These are phyloP conservation scores for Triplophysa tibetana DNA, from an alignment of 2,113 vertebrate genomes.

Conservation along the genomic window DNA sequence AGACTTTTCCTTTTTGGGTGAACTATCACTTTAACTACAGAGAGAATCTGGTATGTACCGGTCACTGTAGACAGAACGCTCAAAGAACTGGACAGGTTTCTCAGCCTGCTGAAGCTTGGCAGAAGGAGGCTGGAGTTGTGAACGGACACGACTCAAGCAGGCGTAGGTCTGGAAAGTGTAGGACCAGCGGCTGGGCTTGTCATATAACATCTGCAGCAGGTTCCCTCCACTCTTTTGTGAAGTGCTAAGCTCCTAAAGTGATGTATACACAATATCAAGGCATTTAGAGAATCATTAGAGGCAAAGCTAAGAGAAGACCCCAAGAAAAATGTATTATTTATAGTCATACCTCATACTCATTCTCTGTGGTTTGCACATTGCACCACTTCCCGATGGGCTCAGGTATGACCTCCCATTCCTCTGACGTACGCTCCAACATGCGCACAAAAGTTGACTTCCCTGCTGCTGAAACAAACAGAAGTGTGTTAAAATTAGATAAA, in stretches of 20 bases:
- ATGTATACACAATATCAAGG: background rate
- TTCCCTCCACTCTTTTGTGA: slow-evolving; percentile 81
- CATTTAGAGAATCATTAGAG: background rate
- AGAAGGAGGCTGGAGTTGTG: slow-evolving; percentile 73
- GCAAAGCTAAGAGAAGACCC: background rate
- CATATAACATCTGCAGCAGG: slow-evolving; percentile 78
- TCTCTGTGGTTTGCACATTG: slow-evolving; percentile 70
- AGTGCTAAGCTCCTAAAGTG: slow-evolving; percentile 72
- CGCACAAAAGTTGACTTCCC: slow-evolving; percentile 77
- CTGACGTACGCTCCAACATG: slow-evolving; percentile 66
- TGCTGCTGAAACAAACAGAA: slow-evolving; percentile 61
- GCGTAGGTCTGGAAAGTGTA: slow-evolving; percentile 73
- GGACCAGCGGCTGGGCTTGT: slow-evolving; percentile 77
- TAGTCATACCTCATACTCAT: slow-evolving; percentile 64
- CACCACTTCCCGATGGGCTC: slow-evolving; percentile 82
- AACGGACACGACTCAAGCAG: slow-evolving; percentile 80
- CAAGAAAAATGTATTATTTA: background rate
- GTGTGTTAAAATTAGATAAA: background rate
- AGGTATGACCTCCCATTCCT: slow-evolving; percentile 78
- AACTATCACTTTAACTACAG: background rate
- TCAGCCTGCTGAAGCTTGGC: slow-evolving; percentile 57
- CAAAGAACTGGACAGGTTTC: slow-evolving; percentile 75
- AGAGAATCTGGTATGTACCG: slow-evolving; percentile 67
- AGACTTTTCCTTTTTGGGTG: too few relatives aligned
- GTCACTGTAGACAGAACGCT: slow-evolving; percentile 91